phyloP scores from a whole-genome alignment of 2,797 vertebrate species.

The Sebastes ruberrimus region DNA sequence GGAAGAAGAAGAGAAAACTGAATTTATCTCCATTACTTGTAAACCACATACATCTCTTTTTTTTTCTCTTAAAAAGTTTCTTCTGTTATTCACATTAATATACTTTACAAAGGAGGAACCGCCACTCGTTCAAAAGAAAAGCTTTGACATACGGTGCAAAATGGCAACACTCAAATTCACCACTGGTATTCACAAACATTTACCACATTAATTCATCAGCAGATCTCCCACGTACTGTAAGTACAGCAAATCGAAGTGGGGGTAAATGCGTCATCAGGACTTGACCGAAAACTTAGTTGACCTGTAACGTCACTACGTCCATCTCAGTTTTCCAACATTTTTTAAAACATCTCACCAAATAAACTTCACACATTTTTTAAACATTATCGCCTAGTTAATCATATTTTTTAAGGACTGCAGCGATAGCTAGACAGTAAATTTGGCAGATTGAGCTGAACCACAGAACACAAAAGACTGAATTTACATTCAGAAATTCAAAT shows the following conservation, averaged over 20 bases:
- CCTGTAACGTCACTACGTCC: conserved; percentile 1
- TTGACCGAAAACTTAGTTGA: not conserved
- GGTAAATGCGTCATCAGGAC: not conserved
- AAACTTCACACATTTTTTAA: conserved; percentile 11
- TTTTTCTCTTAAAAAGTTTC: not conserved
- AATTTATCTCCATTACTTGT: conserved; percentile 20
- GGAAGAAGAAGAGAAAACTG: not conserved
- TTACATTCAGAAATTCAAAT: conserved; percentile 34
- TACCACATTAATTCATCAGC: conserved; percentile 31
- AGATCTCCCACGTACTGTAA: conserved; percentile 2
- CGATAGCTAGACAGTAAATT: conserved; percentile 24
- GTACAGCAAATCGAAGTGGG: not conserved
- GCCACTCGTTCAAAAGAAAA: conserved; percentile 30
- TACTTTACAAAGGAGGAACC: conserved; percentile 5
- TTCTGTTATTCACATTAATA: conserved; percentile 15
- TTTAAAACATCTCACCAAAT: conserved; percentile 10
- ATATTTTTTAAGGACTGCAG: conserved; percentile 3
- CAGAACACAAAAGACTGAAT: conserved; percentile 14
- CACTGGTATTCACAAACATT: conserved; percentile 46
- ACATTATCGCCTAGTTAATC: conserved; percentile 1
- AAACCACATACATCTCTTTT: conserved; percentile 22
- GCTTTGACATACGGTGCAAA: conserved; percentile 49
- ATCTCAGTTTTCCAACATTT: conserved; percentile 16
- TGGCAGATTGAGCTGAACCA: conserved; percentile 51
- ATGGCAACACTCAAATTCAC: conserved; percentile 52